Evolutionary conservation across 2,888 invertebrate species (phyloP).

Genomic region (Caenorhabditis sp.): DNA sequence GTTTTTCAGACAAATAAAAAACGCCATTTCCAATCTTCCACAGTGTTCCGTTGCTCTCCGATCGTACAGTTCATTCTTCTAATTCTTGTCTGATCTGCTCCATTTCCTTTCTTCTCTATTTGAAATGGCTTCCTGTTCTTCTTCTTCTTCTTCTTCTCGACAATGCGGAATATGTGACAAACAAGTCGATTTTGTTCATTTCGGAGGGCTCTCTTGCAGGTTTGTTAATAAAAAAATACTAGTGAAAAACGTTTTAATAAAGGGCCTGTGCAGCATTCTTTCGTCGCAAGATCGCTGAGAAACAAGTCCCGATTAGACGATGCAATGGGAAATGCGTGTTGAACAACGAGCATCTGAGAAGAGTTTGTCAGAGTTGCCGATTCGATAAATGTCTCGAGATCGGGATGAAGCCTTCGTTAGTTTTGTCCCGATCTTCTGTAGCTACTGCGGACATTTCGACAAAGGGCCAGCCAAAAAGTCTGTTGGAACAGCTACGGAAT

Average conservation of each 20-base stretch:
- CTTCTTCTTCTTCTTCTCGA: neutral
- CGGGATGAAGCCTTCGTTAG: slow-evolving; percentile 33
- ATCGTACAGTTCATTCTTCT: too few species aligned
- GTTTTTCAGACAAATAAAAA: too few species aligned
- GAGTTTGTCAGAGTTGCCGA: slow-evolving; percentile 26
- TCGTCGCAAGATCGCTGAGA: neutral
- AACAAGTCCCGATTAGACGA: neutral
- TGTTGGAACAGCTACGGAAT: neutral
- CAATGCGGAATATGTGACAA: slow-evolving; percentile 32
- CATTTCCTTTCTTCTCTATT: neutral
- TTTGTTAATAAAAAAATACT: neutral
- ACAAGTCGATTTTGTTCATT: slow-evolving; percentile 33
- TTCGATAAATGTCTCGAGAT: slow-evolving; percentile 29
- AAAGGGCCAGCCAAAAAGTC: neutral
- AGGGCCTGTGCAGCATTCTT: neutral
- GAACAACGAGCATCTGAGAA: neutral
- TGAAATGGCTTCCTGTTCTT: neutral
- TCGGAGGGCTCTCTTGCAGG: slow-evolving; percentile 45
- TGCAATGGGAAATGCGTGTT: slow-evolving; percentile 14
- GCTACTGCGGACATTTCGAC: too few species aligned
- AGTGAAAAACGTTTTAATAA: neutral
- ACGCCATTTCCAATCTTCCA: too few species aligned
- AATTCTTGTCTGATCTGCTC: too few species aligned
- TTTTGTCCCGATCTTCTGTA: slow-evolving; percentile 16
- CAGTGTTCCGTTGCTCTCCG: too few species aligned